phyloP scores from a whole-genome alignment of 2,113 vertebrate species.

The Gadus chalcogrammus region DNA sequence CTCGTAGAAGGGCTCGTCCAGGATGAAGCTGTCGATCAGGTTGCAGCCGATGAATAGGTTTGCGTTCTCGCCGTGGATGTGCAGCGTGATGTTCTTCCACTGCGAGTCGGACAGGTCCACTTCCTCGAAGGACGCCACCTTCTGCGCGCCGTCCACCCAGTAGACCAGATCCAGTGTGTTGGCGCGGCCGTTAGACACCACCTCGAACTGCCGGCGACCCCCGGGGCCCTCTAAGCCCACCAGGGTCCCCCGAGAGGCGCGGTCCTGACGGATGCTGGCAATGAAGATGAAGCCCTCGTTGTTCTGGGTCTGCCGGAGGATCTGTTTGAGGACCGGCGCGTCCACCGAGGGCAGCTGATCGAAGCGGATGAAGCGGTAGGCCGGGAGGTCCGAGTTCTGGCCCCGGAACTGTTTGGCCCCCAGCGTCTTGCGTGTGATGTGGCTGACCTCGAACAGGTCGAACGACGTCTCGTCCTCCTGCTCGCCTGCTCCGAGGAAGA shows the following conservation, averaged over 20 bases:
- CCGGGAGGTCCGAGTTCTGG: conserved; percentile 76
- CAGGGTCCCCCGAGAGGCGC: conserved; percentile 83
- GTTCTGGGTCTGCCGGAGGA: conserved; percentile 75
- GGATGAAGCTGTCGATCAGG: conserved; percentile 87
- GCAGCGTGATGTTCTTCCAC: conserved; percentile 94
- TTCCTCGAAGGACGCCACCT: conserved; percentile 85
- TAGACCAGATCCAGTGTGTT: conserved; percentile 93
- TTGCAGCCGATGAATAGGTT: conserved; percentile 89
- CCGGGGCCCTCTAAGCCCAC: conserved; percentile 81
- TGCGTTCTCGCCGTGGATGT: conserved; percentile 85
- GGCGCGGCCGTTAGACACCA: conserved; percentile 87
- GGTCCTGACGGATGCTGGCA: conserved; percentile 87
- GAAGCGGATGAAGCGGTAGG: conserved; percentile 93
- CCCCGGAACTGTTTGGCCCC: conserved; percentile 92
- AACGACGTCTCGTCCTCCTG: conserved; percentile 81
- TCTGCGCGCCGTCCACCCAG: conserved; percentile 82
- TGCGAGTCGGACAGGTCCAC: conserved; percentile 92
- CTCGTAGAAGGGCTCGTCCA: conserved; percentile 95
- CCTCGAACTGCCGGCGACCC: conserved; percentile 84
- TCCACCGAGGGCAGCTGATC: conserved; percentile 87
- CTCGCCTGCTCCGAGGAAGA: conserved; percentile 74
- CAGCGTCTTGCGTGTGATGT: conserved; percentile 87
- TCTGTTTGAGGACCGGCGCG: conserved; percentile 73
- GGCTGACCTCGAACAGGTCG: conserved; percentile 88
- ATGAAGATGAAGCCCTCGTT: conserved; percentile 90